Base-by-base conservation (phyloP, 2,797 vertebrate species). In the Cheirogaleus major region DNA sequence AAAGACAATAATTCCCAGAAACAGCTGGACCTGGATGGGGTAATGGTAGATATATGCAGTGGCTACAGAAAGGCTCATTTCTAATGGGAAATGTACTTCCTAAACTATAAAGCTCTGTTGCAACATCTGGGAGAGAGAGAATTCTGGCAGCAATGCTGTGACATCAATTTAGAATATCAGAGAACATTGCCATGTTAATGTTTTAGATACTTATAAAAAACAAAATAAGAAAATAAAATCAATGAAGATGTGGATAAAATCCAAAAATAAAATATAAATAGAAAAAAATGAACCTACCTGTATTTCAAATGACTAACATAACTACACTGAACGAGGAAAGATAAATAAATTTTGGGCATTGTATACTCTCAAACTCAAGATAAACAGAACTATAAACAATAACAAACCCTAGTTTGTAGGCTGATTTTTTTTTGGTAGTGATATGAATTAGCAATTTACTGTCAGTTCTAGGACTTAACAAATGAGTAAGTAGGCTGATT, bases 371-470 rank as follows among this genome's bases (percentile, higher is more conserved):
- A 85, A 70, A 70, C 8, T 50, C 20, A 70, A 45, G 32, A 67
- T 89, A 32, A 75, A 61, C 69, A 48, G 81, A 79, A 61, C 73
- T 84, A n/a, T 65, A 87, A 75, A 87, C 76, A 95, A 75, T 50
- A 92, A n/a, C 5, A 23, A 79, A 50, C 38, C 20, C 69, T 92
- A 67, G 78, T 88, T 76, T 76, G 27, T 92, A 82, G 59, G 41
- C 67, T 45, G 18, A 2, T 59, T 50, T 95, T 76, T 95, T 76
- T 76, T 76, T 76, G 41, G 76, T 87, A 67, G 45, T 95, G 41
- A 15, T 87, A 76, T 88, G 43, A 75, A 69, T 88, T 82, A 76
- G 59, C 59, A 92, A 92, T 86, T 88, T 92, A 82, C 25, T 75
- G 3, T 79, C 43, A 55, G 48, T 81, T 82, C 43, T 82, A 87